Percentiles rank a stretch among this genome's conserved stretches.
These are phyloP conservation scores for Crenichthys baileyi DNA, from an alignment of 2,797 vertebrate genomes.

Conservation along the genomic window DNA sequence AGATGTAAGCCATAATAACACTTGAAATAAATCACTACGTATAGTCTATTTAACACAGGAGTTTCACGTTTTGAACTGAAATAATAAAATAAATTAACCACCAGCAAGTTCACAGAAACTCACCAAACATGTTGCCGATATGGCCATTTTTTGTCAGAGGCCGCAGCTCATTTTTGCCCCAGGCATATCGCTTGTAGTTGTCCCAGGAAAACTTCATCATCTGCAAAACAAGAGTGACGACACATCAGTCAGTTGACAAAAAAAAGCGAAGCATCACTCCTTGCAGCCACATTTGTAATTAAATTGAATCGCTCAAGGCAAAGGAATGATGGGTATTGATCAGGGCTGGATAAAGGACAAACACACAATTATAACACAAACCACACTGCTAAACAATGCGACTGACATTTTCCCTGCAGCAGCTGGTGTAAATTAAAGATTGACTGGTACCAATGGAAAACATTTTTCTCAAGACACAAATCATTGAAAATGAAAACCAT, in stretches of 20 bases:
- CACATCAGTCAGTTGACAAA: conserved; percentile 34
- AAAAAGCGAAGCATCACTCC: conserved; percentile 20
- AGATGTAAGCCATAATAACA: neutral
- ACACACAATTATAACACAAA: conserved; percentile 57
- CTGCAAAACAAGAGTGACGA: conserved; percentile 76
- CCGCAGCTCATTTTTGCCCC: conserved; percentile 95
- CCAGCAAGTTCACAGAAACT: conserved; percentile 70
- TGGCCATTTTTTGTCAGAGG: conserved; percentile 92
- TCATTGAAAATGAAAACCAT: conserved; percentile 6
- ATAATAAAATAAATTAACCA: neutral
- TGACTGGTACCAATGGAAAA: conserved; percentile 25
- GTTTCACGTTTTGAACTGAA: neutral
- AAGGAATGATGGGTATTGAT: conserved; percentile 67
- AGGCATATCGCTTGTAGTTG: conserved; percentile 91
- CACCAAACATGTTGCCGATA: conserved; percentile 96
- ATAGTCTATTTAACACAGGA: neutral
- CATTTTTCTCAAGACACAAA: neutral
- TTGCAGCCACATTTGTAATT: conserved; percentile 47
- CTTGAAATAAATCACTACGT: neutral
- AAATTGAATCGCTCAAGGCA: conserved; percentile 56
- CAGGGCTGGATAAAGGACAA: conserved; percentile 59
- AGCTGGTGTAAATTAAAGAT: conserved; percentile 50
- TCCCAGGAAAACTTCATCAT: conserved; percentile 99
- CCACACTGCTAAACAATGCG: conserved; percentile 41
- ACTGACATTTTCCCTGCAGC: conserved; percentile 58